These are phyloP conservation scores for Astur gentilis DNA, from an alignment of 2,113 vertebrate species.

Conservation along the genomic window DNA sequence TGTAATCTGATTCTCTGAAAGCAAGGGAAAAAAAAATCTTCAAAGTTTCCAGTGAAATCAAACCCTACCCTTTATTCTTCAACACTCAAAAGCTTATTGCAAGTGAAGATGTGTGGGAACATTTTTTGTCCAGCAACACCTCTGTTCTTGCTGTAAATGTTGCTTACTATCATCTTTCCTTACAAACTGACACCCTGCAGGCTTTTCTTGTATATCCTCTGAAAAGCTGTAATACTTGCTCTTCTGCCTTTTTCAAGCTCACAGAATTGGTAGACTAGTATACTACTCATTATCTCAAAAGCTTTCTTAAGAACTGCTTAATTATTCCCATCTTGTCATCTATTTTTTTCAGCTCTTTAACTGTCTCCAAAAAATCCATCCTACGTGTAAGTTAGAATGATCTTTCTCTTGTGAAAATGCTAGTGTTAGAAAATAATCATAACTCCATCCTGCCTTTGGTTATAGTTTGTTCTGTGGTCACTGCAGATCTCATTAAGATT, in stretches of 20 bases:
- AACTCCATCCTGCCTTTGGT: background rate
- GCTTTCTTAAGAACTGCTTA: background rate
- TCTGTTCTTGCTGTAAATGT: background rate
- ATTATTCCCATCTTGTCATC: background rate
- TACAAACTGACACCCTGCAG: background rate
- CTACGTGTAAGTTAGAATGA: background rate
- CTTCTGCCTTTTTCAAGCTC: background rate
- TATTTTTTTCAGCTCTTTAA: background rate
- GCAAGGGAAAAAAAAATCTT: background rate
- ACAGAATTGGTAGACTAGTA: background rate
- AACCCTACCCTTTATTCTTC: background rate
- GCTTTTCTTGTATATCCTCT: conserved; percentile 1
- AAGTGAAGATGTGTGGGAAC: background rate
- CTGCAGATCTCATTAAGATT: background rate
- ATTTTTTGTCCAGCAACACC: conserved; percentile 1
- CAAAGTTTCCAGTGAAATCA: background rate
- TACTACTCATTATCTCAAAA: background rate
- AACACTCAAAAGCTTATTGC: background rate
- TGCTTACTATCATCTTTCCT: background rate
- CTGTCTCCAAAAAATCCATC: background rate
- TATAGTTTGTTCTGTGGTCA: background rate
- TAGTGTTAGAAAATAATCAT: background rate
- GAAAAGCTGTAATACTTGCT: conserved; percentile 4
- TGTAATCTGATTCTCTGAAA: background rate
- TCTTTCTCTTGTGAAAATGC: background rate